Evolutionary conservation across 2,797 vertebrate genomes (phyloP).

Genomic region (Rachycentron canadum): DNA sequence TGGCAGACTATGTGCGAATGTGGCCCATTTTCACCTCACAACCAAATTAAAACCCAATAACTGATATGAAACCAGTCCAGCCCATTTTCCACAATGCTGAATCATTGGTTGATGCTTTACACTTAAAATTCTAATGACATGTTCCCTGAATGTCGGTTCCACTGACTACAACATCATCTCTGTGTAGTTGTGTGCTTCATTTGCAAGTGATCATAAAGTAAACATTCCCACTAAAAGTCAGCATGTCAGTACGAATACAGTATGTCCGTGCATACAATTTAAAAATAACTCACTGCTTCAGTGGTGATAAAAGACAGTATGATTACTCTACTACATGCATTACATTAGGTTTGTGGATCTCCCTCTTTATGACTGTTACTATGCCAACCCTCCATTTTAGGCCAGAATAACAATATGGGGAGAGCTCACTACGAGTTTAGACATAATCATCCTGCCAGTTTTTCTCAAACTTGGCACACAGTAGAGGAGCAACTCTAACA

Average conservation of each 20-base stretch:
- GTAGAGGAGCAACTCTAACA: constrained; percentile 40
- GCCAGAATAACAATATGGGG: constrained; percentile 45
- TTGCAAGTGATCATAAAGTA: constrained; percentile 10
- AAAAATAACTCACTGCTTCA: constrained; percentile 33
- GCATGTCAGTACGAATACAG: constrained; percentile 5
- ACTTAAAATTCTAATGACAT: not conserved
- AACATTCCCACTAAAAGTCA: not conserved
- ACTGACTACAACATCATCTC: not conserved
- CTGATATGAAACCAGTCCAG: not conserved
- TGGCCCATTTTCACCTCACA: not conserved
- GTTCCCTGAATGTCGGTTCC: not conserved
- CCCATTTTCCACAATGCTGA: not conserved
- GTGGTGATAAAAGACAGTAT: constrained; percentile 32
- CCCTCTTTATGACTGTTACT: constrained; percentile 32
- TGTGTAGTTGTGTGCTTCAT: not conserved
- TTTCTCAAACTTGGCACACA: constrained; percentile 45
- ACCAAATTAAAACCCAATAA: not conserved
- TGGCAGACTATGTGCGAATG: not conserved
- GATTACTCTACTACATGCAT: constrained; percentile 35
- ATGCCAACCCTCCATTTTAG: constrained; percentile 50
- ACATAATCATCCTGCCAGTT: constrained; percentile 47
- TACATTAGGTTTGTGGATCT: constrained; percentile 35
- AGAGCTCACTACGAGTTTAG: constrained; percentile 37
- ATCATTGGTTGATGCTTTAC: not conserved
- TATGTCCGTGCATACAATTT: constrained; percentile 10